Base-by-base conservation (phyloP, 2,113 vertebrate genomes). In the Nycticorax nycticorax region DNA sequence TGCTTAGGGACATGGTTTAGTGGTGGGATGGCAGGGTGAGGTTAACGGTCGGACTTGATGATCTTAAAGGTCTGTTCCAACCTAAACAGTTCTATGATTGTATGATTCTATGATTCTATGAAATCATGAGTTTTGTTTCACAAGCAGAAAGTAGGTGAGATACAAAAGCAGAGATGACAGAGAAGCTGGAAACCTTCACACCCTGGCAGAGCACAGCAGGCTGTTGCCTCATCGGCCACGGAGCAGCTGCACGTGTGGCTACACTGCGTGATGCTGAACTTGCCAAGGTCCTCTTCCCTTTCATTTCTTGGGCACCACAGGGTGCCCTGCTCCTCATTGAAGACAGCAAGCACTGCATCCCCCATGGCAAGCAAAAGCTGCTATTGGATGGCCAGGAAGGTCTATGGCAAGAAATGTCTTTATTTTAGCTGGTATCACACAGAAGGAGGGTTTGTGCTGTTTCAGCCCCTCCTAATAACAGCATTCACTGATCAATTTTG, bases 211-310 rank as follows among this genome's bases (percentile, higher is more conserved):
- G 26, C 43, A 45, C 20, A 48, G 21, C 56, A 43, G 50, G 19
- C 48, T 59, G 20, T 32, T 71, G 48, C 15, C 19, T 52, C 27
- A 59, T 11, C 9, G 0, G 32, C 57, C 72, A 56, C 0, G 0
- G 26, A 76, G 37, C 15, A 52, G 71, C 12, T 50, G 48, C 5
- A 33, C 32, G 28, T 9, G 17, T 19, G 45, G 47, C 60, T 62
- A 67, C 3, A 0, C 55, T 45, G 77, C 1, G 1, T 47, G 43
- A 80, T 0, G 1, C 28, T 71, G 23, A 80, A 39, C 52, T 32
- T 50, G 47, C 35, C 69, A 66, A 6, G 14, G 57, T 50, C 30
- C 19, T 75, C 50, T 47, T 74, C 48, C 37, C 30, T 52, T 62
- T 52, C 1, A 1, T 12, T 85, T 57, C 62, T 71, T 43, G 19